phyloP scores from a whole-genome alignment of 2,888 invertebrate species.

The Drosophila limbata region DNA sequence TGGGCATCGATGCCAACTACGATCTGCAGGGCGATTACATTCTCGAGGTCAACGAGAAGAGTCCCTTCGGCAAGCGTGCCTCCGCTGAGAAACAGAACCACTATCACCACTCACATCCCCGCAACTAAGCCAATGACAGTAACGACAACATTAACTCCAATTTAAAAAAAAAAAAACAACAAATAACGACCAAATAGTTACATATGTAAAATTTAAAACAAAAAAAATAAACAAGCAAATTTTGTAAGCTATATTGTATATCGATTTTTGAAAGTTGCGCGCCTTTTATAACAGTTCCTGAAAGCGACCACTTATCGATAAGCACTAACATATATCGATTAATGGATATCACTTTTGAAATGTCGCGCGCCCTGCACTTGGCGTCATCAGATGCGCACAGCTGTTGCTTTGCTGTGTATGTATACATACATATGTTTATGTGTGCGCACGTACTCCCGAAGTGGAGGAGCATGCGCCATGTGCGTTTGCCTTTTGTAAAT shows the following conservation, averaged over 20 bases:
- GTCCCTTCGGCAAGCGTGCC: constrained; percentile 81
- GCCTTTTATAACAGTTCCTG: too few relatives aligned
- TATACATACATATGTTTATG: constrained; percentile 1
- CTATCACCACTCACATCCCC: constrained; percentile 65
- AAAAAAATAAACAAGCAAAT: constrained; percentile 40
- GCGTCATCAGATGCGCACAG: constrained; percentile 21
- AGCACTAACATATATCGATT: background rate
- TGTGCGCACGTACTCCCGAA: constrained; percentile 23
- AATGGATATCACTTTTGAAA: background rate
- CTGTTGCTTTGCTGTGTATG: constrained; percentile 11
- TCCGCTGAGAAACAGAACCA: constrained; percentile 74
- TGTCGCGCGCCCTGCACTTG: constrained; percentile 22
- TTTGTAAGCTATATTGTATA: background rate
- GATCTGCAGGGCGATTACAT: constrained; percentile 83
- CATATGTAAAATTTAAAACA: constrained; percentile 6
- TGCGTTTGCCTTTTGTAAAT: constrained; percentile 52
- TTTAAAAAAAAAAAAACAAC: constrained; percentile 7
- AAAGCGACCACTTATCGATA: too few relatives aligned
- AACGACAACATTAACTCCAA: constrained; percentile 5
- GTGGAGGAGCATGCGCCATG: constrained; percentile 64
- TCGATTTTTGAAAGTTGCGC: too few relatives aligned
- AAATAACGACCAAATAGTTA: constrained; percentile 17
- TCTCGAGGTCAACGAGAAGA: constrained; percentile 80
- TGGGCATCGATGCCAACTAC: constrained; percentile 79
- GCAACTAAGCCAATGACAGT: constrained; percentile 20